These are phyloP conservation scores for Tolmerus cingulatus DNA, from an alignment of 2,888 invertebrate species.

Conservation along the genomic window DNA sequence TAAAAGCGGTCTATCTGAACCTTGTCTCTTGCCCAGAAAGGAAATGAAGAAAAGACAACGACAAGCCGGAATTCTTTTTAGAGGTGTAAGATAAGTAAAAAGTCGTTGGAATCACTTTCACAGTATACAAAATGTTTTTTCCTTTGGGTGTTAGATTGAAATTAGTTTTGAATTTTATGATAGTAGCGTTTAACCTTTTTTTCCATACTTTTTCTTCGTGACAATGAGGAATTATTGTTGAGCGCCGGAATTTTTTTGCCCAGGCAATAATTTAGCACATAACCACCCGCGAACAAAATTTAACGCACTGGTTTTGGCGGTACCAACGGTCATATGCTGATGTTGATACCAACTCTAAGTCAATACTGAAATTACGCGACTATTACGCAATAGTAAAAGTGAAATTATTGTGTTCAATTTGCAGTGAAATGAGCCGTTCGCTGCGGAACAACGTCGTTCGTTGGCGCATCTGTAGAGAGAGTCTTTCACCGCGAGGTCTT, in stretches of 20 bases:
- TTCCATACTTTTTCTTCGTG: neutral
- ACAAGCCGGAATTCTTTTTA: neutral
- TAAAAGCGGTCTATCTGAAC: neutral
- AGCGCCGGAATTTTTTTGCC: neutral
- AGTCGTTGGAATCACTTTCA: neutral
- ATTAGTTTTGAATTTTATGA: neutral
- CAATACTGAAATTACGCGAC: slow-evolving; percentile 19
- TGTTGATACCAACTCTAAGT: neutral
- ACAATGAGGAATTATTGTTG: neutral
- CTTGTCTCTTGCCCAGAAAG: neutral
- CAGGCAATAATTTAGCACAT: neutral
- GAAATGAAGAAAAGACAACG: neutral
- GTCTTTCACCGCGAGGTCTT: slow-evolving; percentile 2
- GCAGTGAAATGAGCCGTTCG: slow-evolving; percentile 10
- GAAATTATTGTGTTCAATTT: slow-evolving; percentile 43
- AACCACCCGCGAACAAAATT: neutral
- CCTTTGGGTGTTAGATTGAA: neutral
- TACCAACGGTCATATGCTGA: neutral
- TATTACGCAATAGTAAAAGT: slow-evolving; percentile 45
- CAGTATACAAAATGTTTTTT: neutral
- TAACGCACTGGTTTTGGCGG: neutral
- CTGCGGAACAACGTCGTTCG: neutral
- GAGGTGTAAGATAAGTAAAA: neutral
- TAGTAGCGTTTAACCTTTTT: neutral
- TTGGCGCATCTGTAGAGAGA: neutral